Evolutionary conservation across 1,140 invertebrate genomes (phyloP), one percentile per base, ranked within the genome.

Genomic region (Drosophila eugracilis): DNA sequence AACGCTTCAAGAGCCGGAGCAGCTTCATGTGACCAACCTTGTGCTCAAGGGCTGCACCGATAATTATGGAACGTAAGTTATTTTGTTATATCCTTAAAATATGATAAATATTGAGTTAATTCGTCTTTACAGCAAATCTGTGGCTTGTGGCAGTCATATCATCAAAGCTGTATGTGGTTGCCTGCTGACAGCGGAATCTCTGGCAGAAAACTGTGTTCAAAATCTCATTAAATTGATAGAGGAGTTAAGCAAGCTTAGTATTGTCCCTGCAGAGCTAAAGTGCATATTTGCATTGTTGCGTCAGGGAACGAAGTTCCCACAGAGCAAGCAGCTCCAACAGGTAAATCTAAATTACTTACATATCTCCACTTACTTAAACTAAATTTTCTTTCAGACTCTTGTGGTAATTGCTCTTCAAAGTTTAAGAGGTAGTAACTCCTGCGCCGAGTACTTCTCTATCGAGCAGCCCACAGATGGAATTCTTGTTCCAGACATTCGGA

Each of bases 161-260:
- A 92, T 93, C 47, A 89, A 84, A 34, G 89, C 90, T 3, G 89
- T 92, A 2, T 92, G 92, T 52, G 79, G 89, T 17, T 81, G 90
- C 37, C 77, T 93, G 5, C 53, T 84, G 41, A 66, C 79, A 9
- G 77, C 90, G 22, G 77, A 80, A 14, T 76, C 74, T 48, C 77
- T 78, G 17, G 52, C 76, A 17, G 79, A 76, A 53, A 85, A 72
- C 17, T 91, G 92, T 55, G 78, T 92, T 63, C 92, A 92, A 54
- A 92, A 93, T 72, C 77, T 94, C 22, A 93, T 95, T 39, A 92
- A 92, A 62, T 72, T 95, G 9, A 89, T 94, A 28, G 94, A 95
- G 89, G 91, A 91, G 65, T 86, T 95, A 14, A 94, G 93, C 37
- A 93, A 92, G 42, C 90, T 94, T 37, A 94, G 94, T 41, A 93